Percentiles rank a stretch among this genome's conserved stretches.
phyloP scores from a whole-genome alignment of 2,113 vertebrate genomes.

The Paralichthys olivaceus region DNA sequence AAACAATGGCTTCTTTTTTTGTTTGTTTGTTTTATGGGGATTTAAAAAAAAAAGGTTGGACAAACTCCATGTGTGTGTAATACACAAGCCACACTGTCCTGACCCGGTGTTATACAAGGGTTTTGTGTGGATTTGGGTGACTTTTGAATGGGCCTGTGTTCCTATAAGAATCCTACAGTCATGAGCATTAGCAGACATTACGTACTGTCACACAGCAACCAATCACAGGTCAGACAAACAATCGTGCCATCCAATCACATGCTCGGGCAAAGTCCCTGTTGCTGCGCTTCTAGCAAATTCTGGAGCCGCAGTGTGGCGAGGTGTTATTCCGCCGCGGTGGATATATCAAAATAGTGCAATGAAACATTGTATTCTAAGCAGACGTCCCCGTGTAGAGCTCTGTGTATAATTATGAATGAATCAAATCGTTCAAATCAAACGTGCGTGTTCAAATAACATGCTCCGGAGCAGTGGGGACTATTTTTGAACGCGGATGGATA shows the following conservation, averaged over 20 bases:
- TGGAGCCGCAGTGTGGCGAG: conserved; percentile 1
- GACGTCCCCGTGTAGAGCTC: not conserved
- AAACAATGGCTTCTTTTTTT: not conserved
- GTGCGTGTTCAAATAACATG: not conserved
- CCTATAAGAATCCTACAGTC: not conserved
- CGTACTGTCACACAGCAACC: conserved; percentile 62
- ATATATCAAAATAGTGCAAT: not conserved
- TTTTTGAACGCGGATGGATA: conserved; percentile 61
- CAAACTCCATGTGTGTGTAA: not conserved
- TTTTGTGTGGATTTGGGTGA: not conserved
- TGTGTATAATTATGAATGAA: rapidly evolving
- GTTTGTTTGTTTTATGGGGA: not conserved
- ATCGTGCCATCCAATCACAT: conserved; percentile 71
- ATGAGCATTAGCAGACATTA: conserved; percentile 1
- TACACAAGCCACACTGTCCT: not conserved
- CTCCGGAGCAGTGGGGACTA: conserved; percentile 26
- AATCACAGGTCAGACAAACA: conserved; percentile 77
- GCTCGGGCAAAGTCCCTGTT: conserved; percentile 35
- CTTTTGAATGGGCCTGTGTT: not conserved
- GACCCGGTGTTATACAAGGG: not conserved
- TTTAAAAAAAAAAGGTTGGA: not conserved
- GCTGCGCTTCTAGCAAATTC: conserved; percentile 71
- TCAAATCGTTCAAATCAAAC: not conserved
- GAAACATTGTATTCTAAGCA: rapidly evolving
- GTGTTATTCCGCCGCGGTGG: conserved; percentile 56